phyloP scores from a whole-genome alignment of 1,140 invertebrate species.

The Cryptotermes secundus region DNA sequence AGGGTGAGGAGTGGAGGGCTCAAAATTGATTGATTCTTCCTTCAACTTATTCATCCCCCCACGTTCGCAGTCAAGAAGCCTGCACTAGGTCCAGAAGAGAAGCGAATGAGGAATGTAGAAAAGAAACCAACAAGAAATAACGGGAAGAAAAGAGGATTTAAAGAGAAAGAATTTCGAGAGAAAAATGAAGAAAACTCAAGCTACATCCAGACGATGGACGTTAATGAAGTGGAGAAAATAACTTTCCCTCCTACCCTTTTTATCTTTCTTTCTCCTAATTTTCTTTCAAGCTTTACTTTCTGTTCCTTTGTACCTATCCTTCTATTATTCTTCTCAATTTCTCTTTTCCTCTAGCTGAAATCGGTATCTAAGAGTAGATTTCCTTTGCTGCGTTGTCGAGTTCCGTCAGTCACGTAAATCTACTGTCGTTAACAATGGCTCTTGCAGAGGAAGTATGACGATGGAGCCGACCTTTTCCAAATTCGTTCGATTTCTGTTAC shows the following conservation, averaged over 20 bases:
- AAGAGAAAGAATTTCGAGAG: conserved; percentile 3
- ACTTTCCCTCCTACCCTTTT: not conserved
- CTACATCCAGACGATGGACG: not conserved
- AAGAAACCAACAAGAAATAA: conserved; percentile 14
- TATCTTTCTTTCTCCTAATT: not conserved
- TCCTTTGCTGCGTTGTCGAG: not conserved
- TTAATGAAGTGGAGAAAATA: conserved; percentile 18
- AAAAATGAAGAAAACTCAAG: conserved; percentile 6
- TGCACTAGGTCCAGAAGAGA: not conserved
- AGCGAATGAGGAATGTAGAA: conserved; percentile 5
- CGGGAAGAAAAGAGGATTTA: not conserved
- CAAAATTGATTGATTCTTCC: conserved; percentile 14
- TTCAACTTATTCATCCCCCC: not conserved
- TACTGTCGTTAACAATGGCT: conserved; percentile 13
- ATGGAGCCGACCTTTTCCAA: not conserved
- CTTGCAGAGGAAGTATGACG: not conserved
- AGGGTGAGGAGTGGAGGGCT: not conserved
- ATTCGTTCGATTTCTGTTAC: not conserved
- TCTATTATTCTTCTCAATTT: not conserved
- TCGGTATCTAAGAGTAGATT: not conserved
- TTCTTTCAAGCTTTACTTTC: conserved; percentile 7
- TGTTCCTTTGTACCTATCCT: not conserved
- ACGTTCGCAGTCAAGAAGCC: not conserved
- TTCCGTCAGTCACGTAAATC: not conserved
- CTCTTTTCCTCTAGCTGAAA: not conserved